phyloP scores from a whole-genome alignment of 1,140 invertebrate species.

The Doryteuthis pealeii region DNA sequence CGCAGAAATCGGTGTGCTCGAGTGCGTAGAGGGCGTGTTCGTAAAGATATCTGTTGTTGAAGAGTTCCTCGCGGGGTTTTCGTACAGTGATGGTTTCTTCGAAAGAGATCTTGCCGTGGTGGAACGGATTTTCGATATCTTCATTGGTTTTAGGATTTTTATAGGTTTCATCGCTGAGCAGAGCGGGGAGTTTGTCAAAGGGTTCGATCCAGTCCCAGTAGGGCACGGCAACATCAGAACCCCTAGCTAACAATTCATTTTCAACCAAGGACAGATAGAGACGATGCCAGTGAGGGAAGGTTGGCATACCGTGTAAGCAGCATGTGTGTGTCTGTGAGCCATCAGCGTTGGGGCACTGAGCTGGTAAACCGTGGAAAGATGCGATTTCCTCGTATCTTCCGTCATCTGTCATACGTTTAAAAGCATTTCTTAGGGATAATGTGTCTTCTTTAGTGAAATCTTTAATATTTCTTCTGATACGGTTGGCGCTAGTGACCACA shows the following conservation, averaged over 20 bases:
- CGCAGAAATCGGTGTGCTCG: conserved; percentile 31
- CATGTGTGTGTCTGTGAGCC: conserved; percentile 17
- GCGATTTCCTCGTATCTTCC: conserved; percentile 31
- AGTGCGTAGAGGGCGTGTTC: conserved; percentile 24
- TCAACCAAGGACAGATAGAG: conserved; percentile 32
- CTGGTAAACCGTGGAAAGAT: conserved; percentile 30
- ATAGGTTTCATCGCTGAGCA: conserved; percentile 21
- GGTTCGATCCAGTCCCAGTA: conserved; percentile 33
- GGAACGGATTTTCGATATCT: conserved; percentile 29
- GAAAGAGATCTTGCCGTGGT: conserved; percentile 19
- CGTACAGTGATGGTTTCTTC: conserved; percentile 20
- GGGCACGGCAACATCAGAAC: conserved; percentile 26
- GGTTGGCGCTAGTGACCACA: conserved; percentile 18
- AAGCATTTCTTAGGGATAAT: conserved; percentile 26
- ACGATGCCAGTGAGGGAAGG: conserved; percentile 32
- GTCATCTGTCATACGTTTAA: conserved; percentile 24
- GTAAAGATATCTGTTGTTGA: conserved; percentile 23
- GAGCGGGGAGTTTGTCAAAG: conserved; percentile 19
- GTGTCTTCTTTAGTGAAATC: conserved; percentile 23
- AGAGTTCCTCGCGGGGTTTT: conserved; percentile 24
- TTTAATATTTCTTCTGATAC: conserved; percentile 23
- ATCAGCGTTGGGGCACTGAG: conserved; percentile 21
- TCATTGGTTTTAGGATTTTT: conserved; percentile 20
- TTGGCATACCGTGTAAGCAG: conserved; percentile 28
- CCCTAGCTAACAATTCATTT: conserved; percentile 21